Conservation (phyloP, 2,113 vertebrate species). For the Condylura cristata region DNA sequence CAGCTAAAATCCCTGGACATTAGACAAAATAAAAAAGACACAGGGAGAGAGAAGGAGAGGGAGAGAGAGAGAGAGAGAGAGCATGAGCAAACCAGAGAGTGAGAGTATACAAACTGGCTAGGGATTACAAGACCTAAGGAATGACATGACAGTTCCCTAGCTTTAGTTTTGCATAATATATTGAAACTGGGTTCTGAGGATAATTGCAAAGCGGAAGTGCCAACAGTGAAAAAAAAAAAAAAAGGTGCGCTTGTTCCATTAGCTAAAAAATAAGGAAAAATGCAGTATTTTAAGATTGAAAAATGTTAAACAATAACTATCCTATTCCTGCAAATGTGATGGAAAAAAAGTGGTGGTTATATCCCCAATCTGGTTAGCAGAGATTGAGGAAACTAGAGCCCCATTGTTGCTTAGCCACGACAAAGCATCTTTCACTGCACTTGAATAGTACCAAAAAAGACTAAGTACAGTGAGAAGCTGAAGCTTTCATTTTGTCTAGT, state of each 20-base stretch:
- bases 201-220: neutral
- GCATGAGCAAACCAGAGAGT: too few species aligned
- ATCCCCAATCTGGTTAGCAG: neutral
- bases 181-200: neutral
- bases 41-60: neutral
- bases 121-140: neutral
- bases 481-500: neutral
- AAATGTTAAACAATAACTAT: neutral
- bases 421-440: neutral
- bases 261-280: neutral
- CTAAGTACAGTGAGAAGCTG: neutral
- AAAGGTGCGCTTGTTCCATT: neutral
- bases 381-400: neutral
- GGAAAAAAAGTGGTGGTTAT: neutral
- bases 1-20: neutral
- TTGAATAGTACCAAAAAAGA: neutral
- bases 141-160: neutral
- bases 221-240: neutral
- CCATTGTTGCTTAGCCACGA: neutral
- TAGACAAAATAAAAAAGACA: conserved; percentile 7
- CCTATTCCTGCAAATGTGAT: neutral
- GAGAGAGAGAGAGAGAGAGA: neutral
- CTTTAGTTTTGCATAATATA: neutral
- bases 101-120: neutral
- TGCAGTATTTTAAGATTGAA: neutral